Conservation (phyloP, 2,888 invertebrate species). For the Galeruca laticollis region DNA sequence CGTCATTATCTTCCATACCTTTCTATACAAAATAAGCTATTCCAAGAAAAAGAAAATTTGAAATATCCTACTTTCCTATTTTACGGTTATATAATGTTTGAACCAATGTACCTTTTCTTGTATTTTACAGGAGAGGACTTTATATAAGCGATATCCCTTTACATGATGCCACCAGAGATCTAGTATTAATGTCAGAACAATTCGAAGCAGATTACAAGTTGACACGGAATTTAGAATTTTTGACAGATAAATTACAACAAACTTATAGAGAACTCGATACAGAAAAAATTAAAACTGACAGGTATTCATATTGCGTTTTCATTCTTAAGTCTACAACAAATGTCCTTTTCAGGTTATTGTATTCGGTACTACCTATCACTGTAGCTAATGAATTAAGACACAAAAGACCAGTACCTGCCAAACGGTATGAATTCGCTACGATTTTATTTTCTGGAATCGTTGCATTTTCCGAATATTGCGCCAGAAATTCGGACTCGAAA, state of each 20-base stretch:
- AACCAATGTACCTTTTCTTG: neutral
- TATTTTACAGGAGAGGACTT: slow-evolving; percentile 79
- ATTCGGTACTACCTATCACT: slow-evolving; percentile 93
- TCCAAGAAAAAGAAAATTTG: too few relatives aligned
- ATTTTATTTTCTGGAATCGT: slow-evolving; percentile 95
- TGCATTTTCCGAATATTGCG: slow-evolving; percentile 92
- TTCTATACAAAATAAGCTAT: too few relatives aligned
- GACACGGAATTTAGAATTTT: slow-evolving; percentile 91
- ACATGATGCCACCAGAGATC: slow-evolving; percentile 94
- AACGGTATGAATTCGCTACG: slow-evolving; percentile 90
- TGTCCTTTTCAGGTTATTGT: slow-evolving; percentile 80
- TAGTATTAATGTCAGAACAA: slow-evolving; percentile 95
- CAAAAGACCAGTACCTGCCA: slow-evolving; percentile 89
- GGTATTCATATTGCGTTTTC: slow-evolving; percentile 65
- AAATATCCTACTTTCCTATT: too few relatives aligned
- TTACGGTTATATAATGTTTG: neutral
- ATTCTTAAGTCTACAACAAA: neutral
- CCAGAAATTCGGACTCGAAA: slow-evolving; percentile 88
- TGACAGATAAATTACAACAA: slow-evolving; percentile 95
- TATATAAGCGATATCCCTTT: slow-evolving; percentile 95
- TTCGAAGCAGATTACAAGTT: slow-evolving; percentile 97
- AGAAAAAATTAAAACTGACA: slow-evolving; percentile 96
- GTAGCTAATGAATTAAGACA: slow-evolving; percentile 96
- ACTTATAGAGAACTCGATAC: slow-evolving; percentile 93
- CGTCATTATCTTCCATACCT: too few relatives aligned